These are phyloP conservation scores for Apamea crenata DNA, from an alignment of 2,888 invertebrate genomes.

Conservation along the genomic window DNA sequence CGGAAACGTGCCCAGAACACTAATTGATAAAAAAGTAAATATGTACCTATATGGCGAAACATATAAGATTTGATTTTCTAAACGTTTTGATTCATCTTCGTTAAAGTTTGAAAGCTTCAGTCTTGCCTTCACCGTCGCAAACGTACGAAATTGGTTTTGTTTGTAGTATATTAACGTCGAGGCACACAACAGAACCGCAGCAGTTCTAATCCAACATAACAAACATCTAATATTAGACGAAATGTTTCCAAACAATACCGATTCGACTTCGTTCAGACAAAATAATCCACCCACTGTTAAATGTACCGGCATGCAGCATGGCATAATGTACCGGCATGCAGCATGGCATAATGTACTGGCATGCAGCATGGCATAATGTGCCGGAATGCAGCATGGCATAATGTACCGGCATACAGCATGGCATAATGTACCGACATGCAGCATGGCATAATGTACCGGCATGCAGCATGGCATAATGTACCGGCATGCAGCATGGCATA, in stretches of 20 bases:
- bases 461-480: no score
- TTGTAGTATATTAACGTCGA: neutral
- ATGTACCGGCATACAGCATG: neutral
- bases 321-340: neutral
- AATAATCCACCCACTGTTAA: neutral
- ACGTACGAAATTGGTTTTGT: neutral
- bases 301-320: neutral
- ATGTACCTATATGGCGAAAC: neutral
- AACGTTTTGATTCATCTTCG: neutral
- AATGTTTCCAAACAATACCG: conserved; percentile 22
- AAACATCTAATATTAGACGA: conserved; percentile 18
- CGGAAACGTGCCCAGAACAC: no score
- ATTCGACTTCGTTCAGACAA: conserved; percentile 3
- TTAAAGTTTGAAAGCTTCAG: neutral
- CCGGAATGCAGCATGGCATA: no score
- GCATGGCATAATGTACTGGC: neutral
- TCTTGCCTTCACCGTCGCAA: neutral
- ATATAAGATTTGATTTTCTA: neutral
- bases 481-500: no score
- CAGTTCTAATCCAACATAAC: neutral
- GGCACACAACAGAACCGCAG: neutral
- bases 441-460: no score
- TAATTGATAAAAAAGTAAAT: no score
- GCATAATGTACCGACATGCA: no score
- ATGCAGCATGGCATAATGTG: no score